phyloP scores from a whole-genome alignment of 2,113 vertebrate species.

The Rhinopomastus cyanomelas region DNA sequence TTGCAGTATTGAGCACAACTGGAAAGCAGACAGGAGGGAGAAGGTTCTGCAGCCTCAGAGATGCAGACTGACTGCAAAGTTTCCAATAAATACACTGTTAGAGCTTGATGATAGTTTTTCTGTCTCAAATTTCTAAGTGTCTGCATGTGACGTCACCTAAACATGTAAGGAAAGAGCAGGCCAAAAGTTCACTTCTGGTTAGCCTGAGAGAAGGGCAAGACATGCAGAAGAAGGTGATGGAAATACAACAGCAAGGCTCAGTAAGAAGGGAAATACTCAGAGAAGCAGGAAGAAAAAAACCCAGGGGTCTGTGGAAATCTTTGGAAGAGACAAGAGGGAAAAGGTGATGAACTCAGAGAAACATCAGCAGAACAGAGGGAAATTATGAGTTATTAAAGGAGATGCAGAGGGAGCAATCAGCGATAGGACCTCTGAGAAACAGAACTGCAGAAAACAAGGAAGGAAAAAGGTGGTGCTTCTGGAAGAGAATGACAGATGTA shows the following conservation, averaged over 20 bases:
- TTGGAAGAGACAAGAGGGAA: background rate
- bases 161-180: background rate
- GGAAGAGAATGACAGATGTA: background rate
- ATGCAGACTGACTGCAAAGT: background rate
- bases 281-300: background rate
- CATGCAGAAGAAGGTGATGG: background rate
- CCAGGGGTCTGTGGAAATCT: background rate
- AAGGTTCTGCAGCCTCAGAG: background rate
- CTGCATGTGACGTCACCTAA: background rate
- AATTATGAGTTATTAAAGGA: background rate
- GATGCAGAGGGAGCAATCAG: background rate
- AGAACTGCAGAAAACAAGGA: background rate
- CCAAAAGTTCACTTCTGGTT: background rate
- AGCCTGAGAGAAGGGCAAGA: background rate
- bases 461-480: background rate
- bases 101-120: background rate
- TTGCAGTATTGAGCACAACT: background rate
- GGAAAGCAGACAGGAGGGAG: background rate
- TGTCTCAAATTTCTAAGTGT: background rate
- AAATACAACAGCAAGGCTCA: background rate
- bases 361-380: background rate
- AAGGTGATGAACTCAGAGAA: background rate
- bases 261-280: background rate
- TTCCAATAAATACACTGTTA: background rate
- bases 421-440: background rate